These are phyloP conservation scores for Sander vitreus DNA, from an alignment of 2,113 vertebrate species.

Conservation along the genomic window DNA sequence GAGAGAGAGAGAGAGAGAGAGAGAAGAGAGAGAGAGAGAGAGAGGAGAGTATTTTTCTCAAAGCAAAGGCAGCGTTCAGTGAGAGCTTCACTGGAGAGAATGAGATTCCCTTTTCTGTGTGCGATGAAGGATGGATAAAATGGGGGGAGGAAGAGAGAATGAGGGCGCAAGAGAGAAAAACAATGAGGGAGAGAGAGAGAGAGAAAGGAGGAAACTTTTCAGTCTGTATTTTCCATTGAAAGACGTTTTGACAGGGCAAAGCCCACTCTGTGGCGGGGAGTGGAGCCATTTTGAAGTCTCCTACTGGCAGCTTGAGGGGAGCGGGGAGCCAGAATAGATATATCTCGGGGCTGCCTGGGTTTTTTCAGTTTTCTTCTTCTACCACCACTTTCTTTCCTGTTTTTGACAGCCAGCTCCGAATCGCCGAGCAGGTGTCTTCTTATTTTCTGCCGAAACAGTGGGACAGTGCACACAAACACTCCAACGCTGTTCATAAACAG, in stretches of 20 bases:
- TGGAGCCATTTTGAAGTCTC: constrained; percentile 84
- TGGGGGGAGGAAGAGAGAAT: constrained; percentile 7
- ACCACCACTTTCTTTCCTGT: constrained; percentile 72
- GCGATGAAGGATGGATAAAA: constrained; percentile 77
- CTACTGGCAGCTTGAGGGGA: constrained; percentile 79
- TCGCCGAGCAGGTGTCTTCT: constrained; percentile 77
- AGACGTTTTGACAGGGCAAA: constrained; percentile 82
- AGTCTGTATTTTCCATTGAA: constrained; percentile 77
- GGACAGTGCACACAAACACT: constrained; percentile 79
- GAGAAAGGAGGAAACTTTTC: constrained; percentile 72
- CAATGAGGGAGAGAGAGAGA: constrained; percentile 48
- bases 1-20: constrained; percentile 52
- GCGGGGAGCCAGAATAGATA: constrained; percentile 82
- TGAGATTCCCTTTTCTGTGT: constrained; percentile 78
- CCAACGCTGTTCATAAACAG: constrained; percentile 71
- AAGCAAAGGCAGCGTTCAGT: constrained; percentile 66
- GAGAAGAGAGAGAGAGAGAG: constrained; percentile 48
- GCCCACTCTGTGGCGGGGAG: constrained; percentile 75
- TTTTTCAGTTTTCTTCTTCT: constrained; percentile 8
- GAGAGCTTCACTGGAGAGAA: constrained; percentile 72
- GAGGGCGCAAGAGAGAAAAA: constrained; percentile 51
- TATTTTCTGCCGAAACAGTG: constrained; percentile 74
- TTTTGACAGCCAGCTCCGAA: constrained; percentile 79
- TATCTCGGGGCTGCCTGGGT: constrained; percentile 74
- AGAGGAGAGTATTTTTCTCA: constrained; percentile 31